Evolutionary conservation across 1,140 invertebrate genomes (phyloP), one percentile per base, ranked within the genome.

Genomic region (Drosophila ogumai): DNA sequence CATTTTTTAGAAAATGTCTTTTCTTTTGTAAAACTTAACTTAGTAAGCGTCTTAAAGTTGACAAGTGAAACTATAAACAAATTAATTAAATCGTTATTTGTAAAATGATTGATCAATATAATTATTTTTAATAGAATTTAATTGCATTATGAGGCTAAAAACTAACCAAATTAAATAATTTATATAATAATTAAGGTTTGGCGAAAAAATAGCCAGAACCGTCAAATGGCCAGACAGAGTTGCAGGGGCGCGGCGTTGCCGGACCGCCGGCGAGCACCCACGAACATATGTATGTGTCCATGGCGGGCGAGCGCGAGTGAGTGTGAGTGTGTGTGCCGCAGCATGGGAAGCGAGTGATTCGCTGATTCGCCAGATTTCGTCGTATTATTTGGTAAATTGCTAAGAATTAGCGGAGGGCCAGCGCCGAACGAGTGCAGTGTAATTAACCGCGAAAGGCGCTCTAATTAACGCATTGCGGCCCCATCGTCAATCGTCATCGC

Each of bases 341-440:
- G 82, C 82, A 87, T 87, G 82, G 75, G 82, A 82, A 87, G 82
- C 82, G 82, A 77, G 66, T 69, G 67, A 82, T 79, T 66, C 82
- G 84, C 82, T 86, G 84, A 77, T 76, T 76, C 63, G 73, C 63
- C 76, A 80, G 76, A 80, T 71, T 74, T 78, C 71, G 67, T 78
- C 73, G 63, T 84, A 74, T 75, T 80, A 84, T 76, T 66, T 81
- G 25, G 50, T 63, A 71, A 75, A 54, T 67, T 56, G 40, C 41
- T 54, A 41, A 77, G 55, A 46, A 56, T 73, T 77, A 43, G 44
- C 47, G 10, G 54, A 65, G 34, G 41, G 28, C 40, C 40, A 40
- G 38, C 49, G 80, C 61, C 47, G 12, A 60, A 13, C 34, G n/a
- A 34, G 52, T 63, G 41, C 40, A 50, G 46, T 58, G 40, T 17